phyloP scores from a whole-genome alignment of 2,888 invertebrate genomes.

The Scaptomyza caliginosa region DNA sequence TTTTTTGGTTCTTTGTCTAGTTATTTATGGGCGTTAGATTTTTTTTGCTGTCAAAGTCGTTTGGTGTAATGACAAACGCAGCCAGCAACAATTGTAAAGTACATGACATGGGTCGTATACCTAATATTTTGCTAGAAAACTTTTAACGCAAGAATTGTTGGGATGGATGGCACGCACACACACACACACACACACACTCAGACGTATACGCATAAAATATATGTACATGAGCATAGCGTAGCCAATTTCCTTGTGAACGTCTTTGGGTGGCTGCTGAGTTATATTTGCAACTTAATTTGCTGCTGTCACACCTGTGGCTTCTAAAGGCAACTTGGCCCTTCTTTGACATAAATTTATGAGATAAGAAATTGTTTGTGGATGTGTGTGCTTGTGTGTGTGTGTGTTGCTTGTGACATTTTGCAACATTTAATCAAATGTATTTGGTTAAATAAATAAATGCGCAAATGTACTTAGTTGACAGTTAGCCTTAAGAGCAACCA shows the following conservation, averaged over 20 bases:
- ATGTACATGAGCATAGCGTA: no score
- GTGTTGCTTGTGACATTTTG: slow-evolving; percentile 26
- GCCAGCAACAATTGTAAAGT: slow-evolving; percentile 72
- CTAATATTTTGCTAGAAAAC: slow-evolving; percentile 58
- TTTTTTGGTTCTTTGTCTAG: slow-evolving; percentile 13
- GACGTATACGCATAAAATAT: not conserved
- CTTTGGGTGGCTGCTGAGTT: slow-evolving; percentile 58
- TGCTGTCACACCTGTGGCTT: slow-evolving; percentile 78
- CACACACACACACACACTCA: not conserved
- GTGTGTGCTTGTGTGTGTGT: not conserved
- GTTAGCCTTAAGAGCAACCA: slow-evolving; percentile 12
- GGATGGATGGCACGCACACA: not conserved
- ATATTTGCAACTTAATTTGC: slow-evolving; percentile 78
- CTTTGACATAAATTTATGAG: slow-evolving; percentile 69
- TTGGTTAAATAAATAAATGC: slow-evolving; percentile 55
- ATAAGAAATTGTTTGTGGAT: slow-evolving; percentile 9
- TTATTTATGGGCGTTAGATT: slow-evolving; percentile 41
- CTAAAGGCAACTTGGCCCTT: slow-evolving; percentile 54
- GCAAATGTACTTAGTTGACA: slow-evolving; percentile 34
- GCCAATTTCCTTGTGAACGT: slow-evolving; percentile 64
- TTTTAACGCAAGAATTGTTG: slow-evolving; percentile 52
- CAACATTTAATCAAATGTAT: slow-evolving; percentile 68
- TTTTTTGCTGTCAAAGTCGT: slow-evolving; percentile 60
- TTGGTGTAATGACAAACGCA: slow-evolving; percentile 69
- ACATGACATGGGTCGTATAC: slow-evolving; percentile 67